These are phyloP conservation scores for Xylophagus ater DNA, from an alignment of 2,888 invertebrate species.

Conservation along the genomic window DNA sequence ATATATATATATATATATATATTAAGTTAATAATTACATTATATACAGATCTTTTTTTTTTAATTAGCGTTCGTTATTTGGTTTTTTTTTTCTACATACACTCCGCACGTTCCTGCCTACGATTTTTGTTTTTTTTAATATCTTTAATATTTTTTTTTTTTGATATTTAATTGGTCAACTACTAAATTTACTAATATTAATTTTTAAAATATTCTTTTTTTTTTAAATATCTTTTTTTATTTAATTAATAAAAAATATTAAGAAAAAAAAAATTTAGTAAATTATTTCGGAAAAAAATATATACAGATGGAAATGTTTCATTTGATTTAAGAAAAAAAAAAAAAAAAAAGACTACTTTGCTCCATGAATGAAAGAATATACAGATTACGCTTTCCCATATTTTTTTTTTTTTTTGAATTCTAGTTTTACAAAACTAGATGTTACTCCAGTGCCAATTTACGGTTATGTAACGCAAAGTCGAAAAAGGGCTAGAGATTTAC, in stretches of 20 bases:
- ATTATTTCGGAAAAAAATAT: no score
- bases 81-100: constrained; percentile 22
- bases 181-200: constrained; percentile 12
- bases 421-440: no score
- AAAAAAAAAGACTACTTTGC: no score
- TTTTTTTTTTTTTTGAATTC: no score
- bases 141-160: constrained; percentile 16
- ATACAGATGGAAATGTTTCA: no score
- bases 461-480: no score
- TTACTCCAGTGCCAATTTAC: no score
- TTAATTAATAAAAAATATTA: not conserved
- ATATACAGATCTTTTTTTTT: constrained; percentile 11
- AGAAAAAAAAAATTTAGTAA: not conserved
- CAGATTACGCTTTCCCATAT: no score
- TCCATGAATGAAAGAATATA: no score
- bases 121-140: constrained; percentile 32
- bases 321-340: no score
- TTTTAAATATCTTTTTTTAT: not conserved
- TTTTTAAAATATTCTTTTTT: constrained; percentile 7
- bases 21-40: constrained; percentile 10
- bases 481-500: no score
- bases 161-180: constrained; percentile 20
- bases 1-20: not conserved
- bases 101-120: constrained; percentile 41
- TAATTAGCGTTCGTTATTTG: constrained; percentile 16